Evolutionary conservation across 2,797 vertebrate genomes (phyloP), one percentile per base, ranked within the genome.

Genomic region (Sebastes melanostomus): DNA sequence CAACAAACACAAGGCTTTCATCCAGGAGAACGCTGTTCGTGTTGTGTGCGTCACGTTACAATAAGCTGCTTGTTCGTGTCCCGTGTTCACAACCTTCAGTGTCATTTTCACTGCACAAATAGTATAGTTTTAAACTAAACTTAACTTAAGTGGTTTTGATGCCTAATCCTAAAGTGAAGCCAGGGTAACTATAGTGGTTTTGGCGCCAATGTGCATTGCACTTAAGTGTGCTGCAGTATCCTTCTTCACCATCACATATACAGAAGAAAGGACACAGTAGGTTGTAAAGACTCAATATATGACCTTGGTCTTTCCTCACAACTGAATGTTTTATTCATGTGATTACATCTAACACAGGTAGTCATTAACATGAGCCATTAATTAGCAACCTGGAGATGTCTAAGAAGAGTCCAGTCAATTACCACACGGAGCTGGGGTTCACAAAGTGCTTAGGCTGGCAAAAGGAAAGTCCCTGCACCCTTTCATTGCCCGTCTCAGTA

Each of bases 271-370:
- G 13, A 46, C 14, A 58, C 66, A 50, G 27, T 10, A 11, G 27
- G 36, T 13, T 52, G 38, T 24, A 42, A 25, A 58, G n/a, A 56
- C 20, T 46, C 24, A 24, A n/a, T 25, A 59, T n/a, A n/a, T 60
- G 69, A 79, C 69, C 69, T 79, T 54, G 56, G 24, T 14, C 20
- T 68, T 52, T 59, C 18, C 20, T 38, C 11, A 73, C 30, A 61
- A 34, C 50, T 32, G 3, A 24, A 77, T 80, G 63, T 86, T 86
- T 86, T 79, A 86, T 86, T 86, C 68, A 86, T 86, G 75, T 34
- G 74, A 73, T 63, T 65, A 30, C 75, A 79, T 85, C 62, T 55
- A 32, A 38, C 20, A 20, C 67, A 67, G 69, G 59, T 63, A 36
- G 52, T 76, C 42, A 69, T 78, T 74, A 88, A 82, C 63, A 69